Evolutionary conservation across 2,113 vertebrate species (phyloP).

Genomic region (Pristiophorus japonicus): DNA sequence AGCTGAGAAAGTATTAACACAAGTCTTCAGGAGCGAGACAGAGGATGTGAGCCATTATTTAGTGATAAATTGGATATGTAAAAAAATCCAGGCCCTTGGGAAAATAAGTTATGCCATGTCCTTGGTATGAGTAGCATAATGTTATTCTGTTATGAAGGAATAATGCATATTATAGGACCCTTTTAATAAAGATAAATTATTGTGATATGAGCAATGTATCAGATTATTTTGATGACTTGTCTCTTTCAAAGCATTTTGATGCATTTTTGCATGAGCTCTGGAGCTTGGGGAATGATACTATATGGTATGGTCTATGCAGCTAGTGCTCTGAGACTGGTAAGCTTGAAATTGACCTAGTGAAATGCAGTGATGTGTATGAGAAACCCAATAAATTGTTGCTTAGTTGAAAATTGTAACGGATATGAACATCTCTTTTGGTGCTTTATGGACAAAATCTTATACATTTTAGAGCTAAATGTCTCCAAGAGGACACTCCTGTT

Average conservation of each 20-base stretch:
- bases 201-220: background rate
- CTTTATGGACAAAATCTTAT: background rate
- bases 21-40: background rate
- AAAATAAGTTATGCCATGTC: background rate
- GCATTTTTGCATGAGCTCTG: background rate
- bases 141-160: background rate
- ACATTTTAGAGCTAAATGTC: background rate
- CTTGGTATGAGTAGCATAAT: background rate
- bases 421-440: background rate
- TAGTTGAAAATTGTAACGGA: conserved; percentile 13
- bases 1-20: background rate
- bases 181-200: conserved; percentile 11
- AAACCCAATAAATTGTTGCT: background rate
- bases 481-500: background rate
- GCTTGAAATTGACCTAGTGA: background rate
- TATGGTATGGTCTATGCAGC: background rate
- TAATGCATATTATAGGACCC: background rate
- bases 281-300: too few relatives aligned
- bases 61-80: background rate
- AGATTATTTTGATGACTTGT: background rate
- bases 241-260: background rate
- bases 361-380: background rate
- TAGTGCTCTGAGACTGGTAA: background rate
- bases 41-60: background rate
- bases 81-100: background rate